Evolutionary conservation across 2,888 invertebrate species (phyloP).

Genomic region (Stenotaenia linearis): DNA sequence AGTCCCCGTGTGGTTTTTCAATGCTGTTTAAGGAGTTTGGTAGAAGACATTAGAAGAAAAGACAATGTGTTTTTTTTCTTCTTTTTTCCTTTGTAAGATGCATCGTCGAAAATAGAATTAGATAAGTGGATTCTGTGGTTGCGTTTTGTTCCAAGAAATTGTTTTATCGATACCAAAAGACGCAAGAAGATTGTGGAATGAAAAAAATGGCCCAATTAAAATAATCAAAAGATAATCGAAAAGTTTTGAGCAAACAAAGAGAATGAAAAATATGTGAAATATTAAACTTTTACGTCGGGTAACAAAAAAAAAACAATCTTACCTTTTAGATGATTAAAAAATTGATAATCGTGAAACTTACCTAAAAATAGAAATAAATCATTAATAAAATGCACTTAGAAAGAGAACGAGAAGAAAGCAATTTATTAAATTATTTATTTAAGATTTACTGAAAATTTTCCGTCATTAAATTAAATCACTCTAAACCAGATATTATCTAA

Average conservation of each 20-base stretch:
- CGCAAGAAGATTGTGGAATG: constrained; percentile 2
- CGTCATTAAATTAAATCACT: neutral
- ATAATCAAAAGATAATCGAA: neutral
- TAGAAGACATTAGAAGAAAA: constrained; percentile 5
- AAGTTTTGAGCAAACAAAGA: neutral
- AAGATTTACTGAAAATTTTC: neutral
- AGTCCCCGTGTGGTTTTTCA: constrained; percentile 4
- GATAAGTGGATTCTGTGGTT: constrained; percentile 9
- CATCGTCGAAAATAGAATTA: constrained; percentile 4
- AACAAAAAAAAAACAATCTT: neutral
- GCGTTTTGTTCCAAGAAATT: constrained; percentile 5
- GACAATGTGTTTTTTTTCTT: neutral
- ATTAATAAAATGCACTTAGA: too few relatives aligned
- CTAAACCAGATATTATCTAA: neutral
- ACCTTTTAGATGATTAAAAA: neutral
- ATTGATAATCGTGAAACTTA: neutral
- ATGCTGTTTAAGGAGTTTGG: constrained; percentile 4
- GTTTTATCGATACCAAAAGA: neutral
- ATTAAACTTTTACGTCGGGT: neutral
- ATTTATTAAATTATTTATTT: too few relatives aligned
- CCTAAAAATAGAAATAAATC: neutral
- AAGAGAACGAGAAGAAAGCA: too few relatives aligned
- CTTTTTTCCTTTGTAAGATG: neutral
- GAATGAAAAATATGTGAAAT: neutral
- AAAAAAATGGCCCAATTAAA: neutral